Evolutionary conservation across 2,113 vertebrate species (phyloP), one percentile per base, ranked within the genome.

Genomic region (Phaethornis superciliosus): DNA sequence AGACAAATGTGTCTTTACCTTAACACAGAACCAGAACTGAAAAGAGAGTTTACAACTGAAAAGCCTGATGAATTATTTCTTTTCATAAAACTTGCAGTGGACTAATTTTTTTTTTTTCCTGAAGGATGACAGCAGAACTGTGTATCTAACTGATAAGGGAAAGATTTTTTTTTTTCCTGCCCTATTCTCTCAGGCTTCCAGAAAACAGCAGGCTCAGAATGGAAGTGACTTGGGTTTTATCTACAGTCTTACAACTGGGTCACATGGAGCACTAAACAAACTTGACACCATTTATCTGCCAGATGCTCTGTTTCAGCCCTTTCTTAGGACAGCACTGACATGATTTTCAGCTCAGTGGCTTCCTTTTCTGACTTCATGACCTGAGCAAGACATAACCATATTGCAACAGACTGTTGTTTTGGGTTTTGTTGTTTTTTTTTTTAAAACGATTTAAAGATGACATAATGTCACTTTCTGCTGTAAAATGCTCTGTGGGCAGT

Each of bases 401-500:
- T 67, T 75, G 60, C 40, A 65, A 74, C 76, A 77, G 4, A n/a
- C 62, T 90, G 16, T 18, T 65, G 23, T 6, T 85, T 37, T 44
- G 40, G 40, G 4, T 42, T 47, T 47, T 27, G 28, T 19, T 14
- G 26, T 52, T 78, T 10, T 8, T 47, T 87, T 70, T 94, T 77
- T 80, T 75, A n/a, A 94, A 95, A 49, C 64, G 63, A 93, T 44
- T 59, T 94, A 95, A 96, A 97, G 94, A 88, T 84, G 85, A 93
- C 60, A 90, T 69, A 95, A 89, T 91, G 89, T 49, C 63, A 91
- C 88, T 96, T 97, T 85, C 89, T 94, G 44, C 68, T 82, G 56
- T 68, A 82, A 96, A 96, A 91, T 55, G 10, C 18, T 96, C 85
- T 77, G 40, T 93, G 69, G 85, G 40, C 64, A 84, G 58, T 90